Base-by-base conservation (phyloP, 53 echinoderm and acorn worm species). In the Astropecten irregularis region DNA sequence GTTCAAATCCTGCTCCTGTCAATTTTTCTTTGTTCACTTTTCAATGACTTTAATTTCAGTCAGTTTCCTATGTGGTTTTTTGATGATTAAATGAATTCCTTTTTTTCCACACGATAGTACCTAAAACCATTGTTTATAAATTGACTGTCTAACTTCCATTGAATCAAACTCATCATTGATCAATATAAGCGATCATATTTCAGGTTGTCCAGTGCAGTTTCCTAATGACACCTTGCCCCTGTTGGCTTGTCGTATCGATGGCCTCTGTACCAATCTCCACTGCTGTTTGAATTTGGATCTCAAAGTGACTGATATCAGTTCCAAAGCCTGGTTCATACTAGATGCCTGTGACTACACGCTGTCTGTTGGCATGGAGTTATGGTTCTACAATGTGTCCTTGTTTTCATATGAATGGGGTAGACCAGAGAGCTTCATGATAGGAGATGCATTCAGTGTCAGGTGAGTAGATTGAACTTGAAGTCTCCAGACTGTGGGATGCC, bases 221-320 rank as follows among this genome's bases (percentile, higher is more conserved):
- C 71, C 71, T 3, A n/a, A n/a, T n/a, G 19, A 28, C 71, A 71
- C 50, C 32, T 33, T 37, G 16, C 42, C 68, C 46, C 68, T 42
- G 46, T 46, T 68, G 46, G 40, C 46, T 9, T 68, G 68, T 42
- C 68, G 68, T 26, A 68, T 68, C 11, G 46, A 32, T 27, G 33
- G 68, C 26, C 68, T 30, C 5, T 68, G 68, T 44, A 68, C 68
- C n/a, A 51, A 44, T 51, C 71, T 71, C 33, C 71, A 71, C 71
- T 71, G 71, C 71, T 68, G 68, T 68, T 29, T 71, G 9, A 49
- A 29, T 20, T 51, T 71, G 2, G 71, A 71, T 33, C 32, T 71
- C 13, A 71, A 71, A 25, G 50, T 71, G 49, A 71, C 71, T 11
- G 44, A 68, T 32, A 30, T 71, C 52, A 71, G 71, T 44, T 50